phyloP scores from a whole-genome alignment of 1,140 invertebrate genomes.

The Nephila pilipes region DNA sequence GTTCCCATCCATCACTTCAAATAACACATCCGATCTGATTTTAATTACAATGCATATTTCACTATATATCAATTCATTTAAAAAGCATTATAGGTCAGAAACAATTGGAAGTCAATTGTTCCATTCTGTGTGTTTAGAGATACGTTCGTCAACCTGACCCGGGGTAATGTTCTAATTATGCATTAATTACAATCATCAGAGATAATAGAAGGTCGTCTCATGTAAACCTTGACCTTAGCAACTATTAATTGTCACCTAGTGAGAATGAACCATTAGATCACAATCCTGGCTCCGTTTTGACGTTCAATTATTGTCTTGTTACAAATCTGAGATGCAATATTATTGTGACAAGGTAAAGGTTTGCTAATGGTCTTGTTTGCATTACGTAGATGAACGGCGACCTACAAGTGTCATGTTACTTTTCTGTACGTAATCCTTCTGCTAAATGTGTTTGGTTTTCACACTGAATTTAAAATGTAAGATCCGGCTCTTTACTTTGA shows the following conservation, averaged over 20 bases:
- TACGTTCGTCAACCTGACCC: neutral
- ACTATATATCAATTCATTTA: neutral
- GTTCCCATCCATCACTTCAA: neutral
- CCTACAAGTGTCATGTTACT: conserved; percentile 4
- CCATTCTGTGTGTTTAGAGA: neutral
- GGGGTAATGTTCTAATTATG: neutral
- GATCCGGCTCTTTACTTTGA: neutral
- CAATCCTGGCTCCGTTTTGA: conserved; percentile 1
- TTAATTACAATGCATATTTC: neutral
- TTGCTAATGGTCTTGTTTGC: neutral
- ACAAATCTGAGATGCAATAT: neutral
- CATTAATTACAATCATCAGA: neutral
- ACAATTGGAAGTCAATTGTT: conserved; percentile 4
- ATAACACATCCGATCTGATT: neutral
- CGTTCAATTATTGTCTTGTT: conserved; percentile 14
- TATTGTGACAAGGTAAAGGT: neutral
- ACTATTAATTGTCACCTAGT: conserved; percentile 16
- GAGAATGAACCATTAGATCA: neutral
- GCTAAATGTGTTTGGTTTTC: neutral
- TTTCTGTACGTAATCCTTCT: neutral
- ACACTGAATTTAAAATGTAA: neutral
- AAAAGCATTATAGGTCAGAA: neutral
- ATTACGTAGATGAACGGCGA: neutral
- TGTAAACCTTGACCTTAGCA: neutral
- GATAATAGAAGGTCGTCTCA: neutral